phyloP scores from a whole-genome alignment of 2,888 invertebrate species.

The Lymantria dispar region DNA sequence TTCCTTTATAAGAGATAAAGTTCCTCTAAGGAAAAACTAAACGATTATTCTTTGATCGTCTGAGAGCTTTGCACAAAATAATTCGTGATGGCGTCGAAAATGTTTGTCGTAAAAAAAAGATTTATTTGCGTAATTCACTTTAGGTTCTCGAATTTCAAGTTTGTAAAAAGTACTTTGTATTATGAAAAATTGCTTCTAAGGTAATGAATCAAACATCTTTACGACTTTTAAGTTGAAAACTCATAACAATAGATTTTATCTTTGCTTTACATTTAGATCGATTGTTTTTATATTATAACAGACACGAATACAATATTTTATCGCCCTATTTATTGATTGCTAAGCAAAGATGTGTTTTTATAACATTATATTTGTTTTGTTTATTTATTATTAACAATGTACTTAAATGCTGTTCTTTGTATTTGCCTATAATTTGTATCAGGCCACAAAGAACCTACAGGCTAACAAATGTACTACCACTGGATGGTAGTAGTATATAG shows the following conservation, averaged over 20 bases:
- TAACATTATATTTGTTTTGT: too few relatives aligned
- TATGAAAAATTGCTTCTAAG: background rate
- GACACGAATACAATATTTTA: too few relatives aligned
- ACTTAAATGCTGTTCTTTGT: too few relatives aligned
- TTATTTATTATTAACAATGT: too few relatives aligned
- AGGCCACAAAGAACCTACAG: too few relatives aligned
- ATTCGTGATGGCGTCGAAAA: constrained; percentile 1
- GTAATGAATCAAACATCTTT: background rate
- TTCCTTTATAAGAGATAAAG: constrained; percentile 25
- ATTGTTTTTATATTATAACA: too few relatives aligned
- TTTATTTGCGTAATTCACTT: background rate
- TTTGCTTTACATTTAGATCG: background rate
- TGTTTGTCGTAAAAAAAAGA: constrained; percentile 8
- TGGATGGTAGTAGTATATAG: too few relatives aligned
- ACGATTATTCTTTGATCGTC: constrained; percentile 24
- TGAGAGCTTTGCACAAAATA: constrained; percentile 19
- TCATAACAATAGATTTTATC: background rate
- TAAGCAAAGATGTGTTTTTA: too few relatives aligned
- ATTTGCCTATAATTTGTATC: too few relatives aligned
- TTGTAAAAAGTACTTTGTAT: background rate
- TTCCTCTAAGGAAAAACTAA: constrained; percentile 10
- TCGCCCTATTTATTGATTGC: too few relatives aligned
- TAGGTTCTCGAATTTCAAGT: background rate
- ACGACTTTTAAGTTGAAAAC: background rate
- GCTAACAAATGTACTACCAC: too few relatives aligned